A percentile compares a stretch with the other conserved stretches of the same genome.
Evolutionary conservation across 2,888 invertebrate genomes (phyloP).

Genomic region (Dendrolimus pini): DNA sequence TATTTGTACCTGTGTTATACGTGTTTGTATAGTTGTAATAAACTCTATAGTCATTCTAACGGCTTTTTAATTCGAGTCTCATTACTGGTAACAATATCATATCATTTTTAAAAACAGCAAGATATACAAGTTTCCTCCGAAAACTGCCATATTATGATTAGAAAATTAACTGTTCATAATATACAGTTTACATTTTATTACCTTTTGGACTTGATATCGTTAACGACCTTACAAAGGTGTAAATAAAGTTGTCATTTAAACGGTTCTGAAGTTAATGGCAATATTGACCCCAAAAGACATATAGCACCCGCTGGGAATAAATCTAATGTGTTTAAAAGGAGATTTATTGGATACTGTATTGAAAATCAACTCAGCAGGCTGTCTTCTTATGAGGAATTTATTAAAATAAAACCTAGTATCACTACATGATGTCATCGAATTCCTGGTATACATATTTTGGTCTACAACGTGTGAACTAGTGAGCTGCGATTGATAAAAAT

Average conservation of each 20-base stretch:
- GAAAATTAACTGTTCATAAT: no score
- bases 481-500: not conserved
- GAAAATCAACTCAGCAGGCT: constrained; percentile 32
- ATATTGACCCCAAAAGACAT: constrained; percentile 30
- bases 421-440: not conserved
- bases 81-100: no score
- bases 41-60: no score
- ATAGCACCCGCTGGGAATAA: constrained; percentile 32
- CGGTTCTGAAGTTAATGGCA: constrained; percentile 30
- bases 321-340: constrained; percentile 33
- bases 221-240: not conserved
- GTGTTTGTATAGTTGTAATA: no score
- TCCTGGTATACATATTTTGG: not conserved
- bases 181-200: no score
- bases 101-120: no score
- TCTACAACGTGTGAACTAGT: not conserved
- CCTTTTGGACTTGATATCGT: no score
- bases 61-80: no score
- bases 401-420: not conserved
- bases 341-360: constrained; percentile 35
- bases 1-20: no score
- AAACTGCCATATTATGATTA: no score
- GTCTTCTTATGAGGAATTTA: constrained; percentile 17
- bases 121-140: no score
- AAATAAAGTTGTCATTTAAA: constrained; percentile 35